Evolutionary conservation across 2,797 vertebrate genomes (phyloP).

Genomic region (Gila robusta): DNA sequence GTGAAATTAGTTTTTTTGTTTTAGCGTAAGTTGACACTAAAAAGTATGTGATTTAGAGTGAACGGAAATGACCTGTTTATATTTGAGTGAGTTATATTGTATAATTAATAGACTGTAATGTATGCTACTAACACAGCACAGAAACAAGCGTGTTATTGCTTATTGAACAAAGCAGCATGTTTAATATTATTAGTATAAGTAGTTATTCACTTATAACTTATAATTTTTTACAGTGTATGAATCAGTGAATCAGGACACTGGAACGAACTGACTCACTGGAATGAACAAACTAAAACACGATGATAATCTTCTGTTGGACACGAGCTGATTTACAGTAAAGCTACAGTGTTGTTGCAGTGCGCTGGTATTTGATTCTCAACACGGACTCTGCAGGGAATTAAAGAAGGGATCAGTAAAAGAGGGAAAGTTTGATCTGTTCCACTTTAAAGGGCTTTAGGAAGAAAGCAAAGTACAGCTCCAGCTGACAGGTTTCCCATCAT

Average conservation of each 20-base stretch:
- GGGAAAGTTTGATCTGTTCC: slow-evolving; percentile 18
- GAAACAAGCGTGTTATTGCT: too few relatives aligned
- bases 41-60: too few relatives aligned
- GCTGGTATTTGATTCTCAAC: background rate
- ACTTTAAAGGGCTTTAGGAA: slow-evolving; percentile 29
- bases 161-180: too few relatives aligned
- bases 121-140: too few relatives aligned
- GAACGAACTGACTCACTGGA: background rate
- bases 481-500: slow-evolving; percentile 30
- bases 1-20: too few relatives aligned
- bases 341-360: background rate
- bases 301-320: background rate
- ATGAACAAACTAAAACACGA: background rate
- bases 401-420: slow-evolving; percentile 2
- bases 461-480: slow-evolving; percentile 18
- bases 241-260: background rate
- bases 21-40: too few relatives aligned
- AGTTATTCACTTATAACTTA: too few relatives aligned
- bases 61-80: too few relatives aligned
- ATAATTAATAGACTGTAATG: too few relatives aligned
- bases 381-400: background rate
- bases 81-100: too few relatives aligned
- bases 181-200: too few relatives aligned
- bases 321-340: background rate
- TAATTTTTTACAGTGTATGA: too few relatives aligned